Evolutionary conservation across 2,888 invertebrate species (phyloP), one percentile per base, ranked within the genome.

Genomic region (Bellardia pandia): DNA sequence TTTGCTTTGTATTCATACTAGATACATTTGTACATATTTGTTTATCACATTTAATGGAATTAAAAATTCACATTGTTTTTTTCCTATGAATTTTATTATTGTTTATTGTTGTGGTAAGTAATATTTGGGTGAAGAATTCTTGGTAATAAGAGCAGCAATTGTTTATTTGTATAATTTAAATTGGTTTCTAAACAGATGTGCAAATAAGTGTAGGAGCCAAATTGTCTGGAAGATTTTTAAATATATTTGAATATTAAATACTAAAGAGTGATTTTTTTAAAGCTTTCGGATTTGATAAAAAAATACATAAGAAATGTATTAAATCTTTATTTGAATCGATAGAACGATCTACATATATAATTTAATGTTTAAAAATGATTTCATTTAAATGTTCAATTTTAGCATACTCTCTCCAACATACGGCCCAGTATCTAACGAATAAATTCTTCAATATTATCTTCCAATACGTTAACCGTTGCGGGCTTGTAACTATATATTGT

Each of bases 41-140:
- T 40, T 78, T 45, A 66, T 64, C 56, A 74, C 62, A 79, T 77
- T 77, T 69, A 68, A 62, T 77, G 62, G 80, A 14, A 60, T 78
- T 86, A 74, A 45, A 51, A 42, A 37, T 56, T 69, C 48, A 60
- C 56, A 78, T 84, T 83, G 72, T 77, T 62, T 64, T 40, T 81
- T 23, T 23, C 23, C 66, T 42, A 30, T 16, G 48, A 85, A 42
- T 58, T 62, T 66, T 37, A 53, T 85, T 79, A 37, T 58, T 56
- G 40, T 51, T 23, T 23, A n/a, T 48, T 76, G 51, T 14, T 42
- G n/a, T 42, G n/a, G n/a, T 40, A n/a, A 30, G 4, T 9, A 53
- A 23, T 5, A 71, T 80, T 58, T 82, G 6, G 2, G 11, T 13
- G 1, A 23, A 23, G 3, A 68, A 45, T 82, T 75, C 81, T 48